Conservation (phyloP, 2,888 invertebrate genomes). For the Emmelina monodactyla region DNA sequence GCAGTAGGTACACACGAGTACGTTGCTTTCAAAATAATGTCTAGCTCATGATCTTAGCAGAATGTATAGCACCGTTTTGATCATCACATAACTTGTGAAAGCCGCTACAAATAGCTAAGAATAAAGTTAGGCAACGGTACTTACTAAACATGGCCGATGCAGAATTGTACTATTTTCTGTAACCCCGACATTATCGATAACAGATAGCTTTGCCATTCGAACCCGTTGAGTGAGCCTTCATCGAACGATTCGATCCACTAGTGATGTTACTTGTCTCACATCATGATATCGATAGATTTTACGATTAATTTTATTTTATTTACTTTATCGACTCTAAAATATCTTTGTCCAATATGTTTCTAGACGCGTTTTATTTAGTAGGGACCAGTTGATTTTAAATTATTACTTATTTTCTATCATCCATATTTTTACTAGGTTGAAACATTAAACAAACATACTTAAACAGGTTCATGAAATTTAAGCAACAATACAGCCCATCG, state of each 20-base stretch:
- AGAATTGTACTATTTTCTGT: slow-evolving; percentile 32
- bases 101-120: neutral
- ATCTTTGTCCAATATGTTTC: too few relatives aligned
- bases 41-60: too few relatives aligned
- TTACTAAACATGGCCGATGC: neutral
- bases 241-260: slow-evolving; percentile 16
- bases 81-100: neutral
- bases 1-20: neutral
- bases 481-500: slow-evolving; percentile 3
- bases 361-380: neutral
- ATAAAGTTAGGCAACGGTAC: neutral
- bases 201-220: slow-evolving; percentile 56
- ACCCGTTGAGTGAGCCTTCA: slow-evolving; percentile 60
- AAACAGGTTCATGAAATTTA: neutral
- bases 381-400: neutral
- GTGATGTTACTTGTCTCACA: too few relatives aligned
- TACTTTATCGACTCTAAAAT: neutral
- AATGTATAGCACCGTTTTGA: neutral
- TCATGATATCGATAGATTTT: neutral
- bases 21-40: too few relatives aligned
- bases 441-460: neutral
- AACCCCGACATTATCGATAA: slow-evolving; percentile 27
- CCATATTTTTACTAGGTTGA: neutral
- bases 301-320: neutral
- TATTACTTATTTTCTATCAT: too few relatives aligned